Evolutionary conservation across 1,140 invertebrate species (phyloP).

Genomic region (Euura saliciscinereae): DNA sequence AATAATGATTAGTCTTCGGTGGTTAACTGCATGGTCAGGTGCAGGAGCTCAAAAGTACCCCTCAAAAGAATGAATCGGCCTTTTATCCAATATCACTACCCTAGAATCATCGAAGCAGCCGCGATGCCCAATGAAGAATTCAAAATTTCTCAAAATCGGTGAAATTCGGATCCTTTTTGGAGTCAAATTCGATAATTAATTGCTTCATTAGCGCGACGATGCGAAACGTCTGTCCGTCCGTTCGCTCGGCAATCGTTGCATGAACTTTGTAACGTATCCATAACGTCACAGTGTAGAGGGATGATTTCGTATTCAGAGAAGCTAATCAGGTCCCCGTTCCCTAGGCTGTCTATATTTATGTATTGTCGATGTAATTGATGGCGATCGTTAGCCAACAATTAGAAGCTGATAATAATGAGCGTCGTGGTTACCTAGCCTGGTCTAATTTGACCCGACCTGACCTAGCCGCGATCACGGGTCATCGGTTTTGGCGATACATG

Average conservation of each 20-base stretch:
- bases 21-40: not conserved
- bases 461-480: not conserved
- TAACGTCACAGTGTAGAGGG: not conserved
- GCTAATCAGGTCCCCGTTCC: not conserved
- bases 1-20: not conserved
- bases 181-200: constrained; percentile 49
- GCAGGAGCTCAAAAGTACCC: not conserved
- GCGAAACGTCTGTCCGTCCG: constrained; percentile 43
- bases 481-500: not conserved
- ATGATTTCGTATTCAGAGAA: not conserved
- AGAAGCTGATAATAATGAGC: not conserved
- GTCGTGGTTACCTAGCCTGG: not conserved
- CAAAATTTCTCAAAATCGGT: too few species aligned
- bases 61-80: not conserved
- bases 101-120: too few species aligned
- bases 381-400: constrained; percentile 6
- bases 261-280: not conserved
- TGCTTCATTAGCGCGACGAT: constrained; percentile 43
- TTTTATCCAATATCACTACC: too few species aligned
- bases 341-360: not conserved
- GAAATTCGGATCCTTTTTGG: constrained; percentile 32
- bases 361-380: constrained; percentile 14
- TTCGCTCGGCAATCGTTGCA: not conserved
- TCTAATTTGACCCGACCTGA: not conserved
- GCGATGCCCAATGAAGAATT: too few species aligned